phyloP scores from a whole-genome alignment of 2,113 vertebrate genomes.

The Aegithalos caudatus region DNA sequence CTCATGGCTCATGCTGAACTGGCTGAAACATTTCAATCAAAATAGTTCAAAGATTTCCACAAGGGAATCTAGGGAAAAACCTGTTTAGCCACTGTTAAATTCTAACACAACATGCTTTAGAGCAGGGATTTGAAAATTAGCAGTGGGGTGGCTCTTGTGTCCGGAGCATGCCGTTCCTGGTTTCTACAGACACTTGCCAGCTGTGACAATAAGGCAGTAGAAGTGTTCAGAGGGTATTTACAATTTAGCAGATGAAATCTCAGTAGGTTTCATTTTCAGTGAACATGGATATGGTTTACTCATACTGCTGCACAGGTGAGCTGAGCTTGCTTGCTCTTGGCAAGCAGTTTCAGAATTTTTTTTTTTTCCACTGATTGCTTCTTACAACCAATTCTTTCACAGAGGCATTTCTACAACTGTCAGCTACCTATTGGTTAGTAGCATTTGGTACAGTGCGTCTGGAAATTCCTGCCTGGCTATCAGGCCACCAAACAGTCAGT shows the following conservation, averaged over 20 bases:
- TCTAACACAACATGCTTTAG: background rate
- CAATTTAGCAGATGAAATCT: background rate
- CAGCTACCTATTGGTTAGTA: background rate
- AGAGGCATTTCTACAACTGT: background rate
- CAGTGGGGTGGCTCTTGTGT: background rate
- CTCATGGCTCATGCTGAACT: background rate
- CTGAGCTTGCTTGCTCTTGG: background rate
- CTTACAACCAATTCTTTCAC: background rate
- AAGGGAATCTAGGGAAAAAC: background rate
- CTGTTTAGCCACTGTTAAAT: background rate
- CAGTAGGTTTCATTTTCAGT: background rate
- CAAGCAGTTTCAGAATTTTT: background rate
- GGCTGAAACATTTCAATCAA: background rate
- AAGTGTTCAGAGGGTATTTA: background rate
- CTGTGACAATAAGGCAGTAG: background rate
- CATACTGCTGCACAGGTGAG: background rate
- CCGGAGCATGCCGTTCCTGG: background rate
- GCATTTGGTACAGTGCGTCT: background rate
- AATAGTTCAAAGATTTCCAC: background rate
- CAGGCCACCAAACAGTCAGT: background rate
- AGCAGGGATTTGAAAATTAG: background rate
- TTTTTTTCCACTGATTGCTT: background rate
- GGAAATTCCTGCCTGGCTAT: background rate
- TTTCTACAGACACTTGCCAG: background rate
- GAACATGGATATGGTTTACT: background rate